These are phyloP conservation scores for Puma concolor DNA, from an alignment of 2,113 vertebrate species.

Conservation along the genomic window DNA sequence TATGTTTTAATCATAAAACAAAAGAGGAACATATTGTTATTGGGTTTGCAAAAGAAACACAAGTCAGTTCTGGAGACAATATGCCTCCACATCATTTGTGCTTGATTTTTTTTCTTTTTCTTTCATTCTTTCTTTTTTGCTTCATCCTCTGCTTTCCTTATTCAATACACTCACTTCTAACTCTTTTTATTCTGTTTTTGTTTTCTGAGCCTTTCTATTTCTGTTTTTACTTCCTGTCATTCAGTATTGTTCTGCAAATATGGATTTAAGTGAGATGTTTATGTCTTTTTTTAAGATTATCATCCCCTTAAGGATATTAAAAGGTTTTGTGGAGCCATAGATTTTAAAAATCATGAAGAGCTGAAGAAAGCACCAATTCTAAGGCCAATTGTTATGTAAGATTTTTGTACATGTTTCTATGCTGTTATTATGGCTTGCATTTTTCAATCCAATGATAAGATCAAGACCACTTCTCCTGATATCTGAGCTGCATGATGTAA, in stretches of 20 bases:
- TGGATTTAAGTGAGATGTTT: neutral
- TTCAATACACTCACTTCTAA: neutral
- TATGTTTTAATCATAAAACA: neutral
- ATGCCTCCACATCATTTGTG: neutral
- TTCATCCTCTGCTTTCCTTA: neutral
- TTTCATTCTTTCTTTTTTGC: neutral
- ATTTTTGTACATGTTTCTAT: neutral
- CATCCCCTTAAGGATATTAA: neutral
- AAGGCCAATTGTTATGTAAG: neutral
- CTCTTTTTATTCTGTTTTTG: neutral
- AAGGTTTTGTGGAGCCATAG: neutral
- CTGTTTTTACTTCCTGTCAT: neutral
- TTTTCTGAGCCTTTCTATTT: neutral
- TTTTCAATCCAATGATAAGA: neutral
- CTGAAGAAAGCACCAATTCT: neutral
- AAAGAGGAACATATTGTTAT: neutral
- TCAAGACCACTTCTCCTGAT: neutral
- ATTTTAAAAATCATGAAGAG: neutral
- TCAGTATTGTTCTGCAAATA: neutral
- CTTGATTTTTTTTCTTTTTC: neutral
- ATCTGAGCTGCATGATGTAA: neutral
- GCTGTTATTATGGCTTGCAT: neutral
- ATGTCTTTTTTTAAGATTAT: neutral
- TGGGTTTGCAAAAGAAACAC: neutral
- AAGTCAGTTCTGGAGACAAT: neutral